phyloP scores from a whole-genome alignment of 2,797 vertebrate species.

The Trachops cirrhosus region DNA sequence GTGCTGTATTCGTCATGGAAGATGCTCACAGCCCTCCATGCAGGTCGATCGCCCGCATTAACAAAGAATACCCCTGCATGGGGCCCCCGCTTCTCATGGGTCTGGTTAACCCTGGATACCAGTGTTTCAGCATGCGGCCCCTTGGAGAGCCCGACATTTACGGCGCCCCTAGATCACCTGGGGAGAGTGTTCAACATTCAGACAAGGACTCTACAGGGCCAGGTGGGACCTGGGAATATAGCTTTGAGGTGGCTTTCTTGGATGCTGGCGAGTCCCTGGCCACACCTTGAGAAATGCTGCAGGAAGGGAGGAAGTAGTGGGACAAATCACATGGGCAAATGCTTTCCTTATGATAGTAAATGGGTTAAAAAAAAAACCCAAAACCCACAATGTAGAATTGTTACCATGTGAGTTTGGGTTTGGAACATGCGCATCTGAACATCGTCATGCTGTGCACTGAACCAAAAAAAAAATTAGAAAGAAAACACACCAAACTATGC shows the following conservation, averaged over 20 bases:
- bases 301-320: not conserved
- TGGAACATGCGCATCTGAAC: not conserved
- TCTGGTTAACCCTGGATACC: fast-evolving
- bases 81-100: not conserved
- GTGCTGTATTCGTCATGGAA: fast-evolving
- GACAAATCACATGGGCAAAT: not conserved
- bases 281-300: not conserved
- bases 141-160: not conserved
- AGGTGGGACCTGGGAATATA: not conserved
- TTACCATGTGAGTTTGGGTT: not conserved
- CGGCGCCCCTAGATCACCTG: no score
- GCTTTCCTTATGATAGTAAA: not conserved
- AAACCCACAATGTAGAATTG: not conserved
- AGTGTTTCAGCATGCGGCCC: not conserved
- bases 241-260: not conserved
- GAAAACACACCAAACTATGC: not conserved
- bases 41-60: not conserved
- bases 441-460: not conserved
- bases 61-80: fast-evolving
- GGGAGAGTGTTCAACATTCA: not conserved
- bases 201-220: not conserved
- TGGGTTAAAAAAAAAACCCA: not conserved
- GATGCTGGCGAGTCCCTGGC: not conserved
- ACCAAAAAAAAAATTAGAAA: not conserved
- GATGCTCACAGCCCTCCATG: not conserved